Evolutionary conservation across 92 coral and sea anemone genomes (phyloP).

Genomic region (Epizoanthus rinbou): DNA sequence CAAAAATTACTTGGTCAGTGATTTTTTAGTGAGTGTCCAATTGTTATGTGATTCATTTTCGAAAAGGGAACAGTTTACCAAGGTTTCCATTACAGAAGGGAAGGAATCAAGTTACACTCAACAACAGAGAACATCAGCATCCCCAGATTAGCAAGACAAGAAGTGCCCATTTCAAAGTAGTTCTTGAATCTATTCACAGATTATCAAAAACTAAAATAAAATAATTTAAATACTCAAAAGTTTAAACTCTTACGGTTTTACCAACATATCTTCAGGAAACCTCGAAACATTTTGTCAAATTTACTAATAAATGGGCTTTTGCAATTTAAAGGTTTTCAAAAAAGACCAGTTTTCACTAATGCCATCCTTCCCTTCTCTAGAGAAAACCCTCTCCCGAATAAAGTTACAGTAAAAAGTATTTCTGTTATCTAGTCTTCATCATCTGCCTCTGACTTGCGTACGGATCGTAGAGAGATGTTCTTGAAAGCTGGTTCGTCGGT

Average conservation of each 20-base stretch:
- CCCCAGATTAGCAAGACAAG: not conserved
- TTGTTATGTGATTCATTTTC: constrained; percentile 25
- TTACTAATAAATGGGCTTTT: no score
- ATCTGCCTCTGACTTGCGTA: constrained; percentile 43
- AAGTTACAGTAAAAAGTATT: not conserved
- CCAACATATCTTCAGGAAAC: no score
- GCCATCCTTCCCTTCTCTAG: constrained; percentile 4
- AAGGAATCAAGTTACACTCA: not conserved
- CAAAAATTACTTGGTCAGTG: not conserved
- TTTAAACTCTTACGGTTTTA: no score
- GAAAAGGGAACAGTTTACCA: not conserved
- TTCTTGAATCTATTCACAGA: no score
- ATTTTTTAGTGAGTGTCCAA: not conserved
- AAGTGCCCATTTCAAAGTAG: no score
- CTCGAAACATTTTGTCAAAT: not conserved
- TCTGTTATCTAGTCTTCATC: constrained; percentile 17
- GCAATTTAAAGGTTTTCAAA: no score
- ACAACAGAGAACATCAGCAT: not conserved
- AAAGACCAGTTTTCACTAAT: no score
- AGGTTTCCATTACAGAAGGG: constrained; percentile 1
- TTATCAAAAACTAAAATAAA: no score
- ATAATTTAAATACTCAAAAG: not conserved
- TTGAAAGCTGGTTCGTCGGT: constrained; percentile 35
- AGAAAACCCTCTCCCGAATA: not conserved
- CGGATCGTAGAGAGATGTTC: constrained; percentile 41